These are phyloP conservation scores for Mizuhopecten yessoensis DNA, from an alignment of 1,140 invertebrate species.

Conservation along the genomic window DNA sequence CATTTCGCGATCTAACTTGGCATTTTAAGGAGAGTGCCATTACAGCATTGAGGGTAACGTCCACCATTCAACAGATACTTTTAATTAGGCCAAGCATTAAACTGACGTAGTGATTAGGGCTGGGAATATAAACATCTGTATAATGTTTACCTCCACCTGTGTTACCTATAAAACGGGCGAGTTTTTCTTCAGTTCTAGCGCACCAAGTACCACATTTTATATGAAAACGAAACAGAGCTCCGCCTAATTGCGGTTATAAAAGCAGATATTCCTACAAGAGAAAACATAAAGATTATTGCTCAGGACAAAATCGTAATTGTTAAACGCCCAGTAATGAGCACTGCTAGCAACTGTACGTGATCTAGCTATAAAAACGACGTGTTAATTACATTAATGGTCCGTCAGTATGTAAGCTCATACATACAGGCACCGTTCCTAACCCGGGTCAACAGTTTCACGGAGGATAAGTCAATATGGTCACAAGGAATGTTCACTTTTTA, in stretches of 20 bases:
- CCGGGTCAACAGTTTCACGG: not conserved
- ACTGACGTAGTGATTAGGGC: not conserved
- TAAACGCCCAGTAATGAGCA: not conserved
- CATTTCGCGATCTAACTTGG: too few species aligned
- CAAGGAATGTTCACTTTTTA: not conserved
- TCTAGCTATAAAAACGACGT: not conserved
- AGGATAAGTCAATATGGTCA: not conserved
- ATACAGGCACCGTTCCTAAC: not conserved
- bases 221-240: not conserved
- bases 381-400: not conserved
- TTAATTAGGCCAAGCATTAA: not conserved
- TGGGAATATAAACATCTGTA: not conserved
- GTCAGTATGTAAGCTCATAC: not conserved
- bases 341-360: not conserved
- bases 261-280: not conserved
- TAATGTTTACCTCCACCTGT: not conserved
- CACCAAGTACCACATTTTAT: not conserved
- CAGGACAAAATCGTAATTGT: not conserved
- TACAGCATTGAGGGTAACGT: not conserved
- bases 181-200: not conserved
- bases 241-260: conserved; percentile 32
- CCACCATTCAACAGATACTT: not conserved
- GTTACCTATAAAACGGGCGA: not conserved
- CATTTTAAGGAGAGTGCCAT: not conserved
- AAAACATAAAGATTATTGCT: not conserved